Conservation (phyloP, 2,888 invertebrate species). For the Latrodectus hesperus region DNA sequence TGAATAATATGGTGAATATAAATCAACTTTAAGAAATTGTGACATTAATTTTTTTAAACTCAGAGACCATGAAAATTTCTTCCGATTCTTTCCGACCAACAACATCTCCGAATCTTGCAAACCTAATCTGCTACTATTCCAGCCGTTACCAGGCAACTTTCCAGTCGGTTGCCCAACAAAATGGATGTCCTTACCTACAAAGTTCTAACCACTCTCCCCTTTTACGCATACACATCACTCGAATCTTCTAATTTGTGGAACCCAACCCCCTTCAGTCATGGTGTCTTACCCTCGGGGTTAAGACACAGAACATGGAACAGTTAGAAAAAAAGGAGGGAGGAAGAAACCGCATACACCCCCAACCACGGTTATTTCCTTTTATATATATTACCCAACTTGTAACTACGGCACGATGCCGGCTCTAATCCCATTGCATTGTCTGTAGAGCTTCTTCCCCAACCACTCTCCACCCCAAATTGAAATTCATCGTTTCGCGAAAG, state of each 20-base stretch:
- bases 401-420: conserved; percentile 1
- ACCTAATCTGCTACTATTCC: background rate
- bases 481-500: conserved; percentile 54
- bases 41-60: no score
- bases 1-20: no score
- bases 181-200: conserved; percentile 30
- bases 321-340: background rate
- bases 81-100: background rate
- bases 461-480: conserved; percentile 47
- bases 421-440: conserved; percentile 50
- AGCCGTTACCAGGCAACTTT: background rate
- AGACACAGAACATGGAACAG: background rate
- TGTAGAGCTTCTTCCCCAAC: background rate
- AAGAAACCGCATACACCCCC: conserved; percentile 29
- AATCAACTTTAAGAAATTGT: no score
- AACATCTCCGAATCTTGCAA: background rate
- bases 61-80: conserved; percentile 3
- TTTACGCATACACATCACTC: background rate
- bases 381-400: conserved; percentile 27
- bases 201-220: background rate
- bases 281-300: conserved; percentile 20
- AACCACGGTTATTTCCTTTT: conserved; percentile 1
- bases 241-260: conserved; percentile 29
- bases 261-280: conserved; percentile 12
- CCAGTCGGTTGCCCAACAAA: conserved; percentile 1